Percentiles rank a stretch among this genome's conserved stretches.
Evolutionary conservation across 2,113 vertebrate species (phyloP).

Genomic region (Pangasianodon hypophthalmus): DNA sequence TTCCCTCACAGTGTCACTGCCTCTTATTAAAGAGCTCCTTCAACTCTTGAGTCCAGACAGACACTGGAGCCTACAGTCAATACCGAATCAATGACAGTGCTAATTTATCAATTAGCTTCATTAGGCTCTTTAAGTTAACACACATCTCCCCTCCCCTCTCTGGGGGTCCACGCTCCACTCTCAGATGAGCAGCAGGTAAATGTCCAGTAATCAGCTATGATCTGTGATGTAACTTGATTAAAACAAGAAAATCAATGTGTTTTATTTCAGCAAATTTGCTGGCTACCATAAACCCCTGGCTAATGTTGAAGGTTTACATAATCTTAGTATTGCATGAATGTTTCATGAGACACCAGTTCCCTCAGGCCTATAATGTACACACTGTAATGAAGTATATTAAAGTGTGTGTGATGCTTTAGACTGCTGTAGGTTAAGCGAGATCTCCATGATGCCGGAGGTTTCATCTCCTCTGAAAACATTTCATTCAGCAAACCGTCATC

Average conservation of each 20-base stretch:
- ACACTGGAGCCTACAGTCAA: conserved; percentile 56
- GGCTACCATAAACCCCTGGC: too few species aligned
- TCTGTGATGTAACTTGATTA: not conserved
- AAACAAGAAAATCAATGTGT: not conserved
- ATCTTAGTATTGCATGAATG: not conserved
- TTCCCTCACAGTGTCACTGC: conserved; percentile 58
- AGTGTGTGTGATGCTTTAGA: conserved; percentile 1
- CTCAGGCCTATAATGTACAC: conserved; percentile 30
- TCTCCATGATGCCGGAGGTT: conserved; percentile 55
- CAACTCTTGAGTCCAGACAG: conserved; percentile 60
- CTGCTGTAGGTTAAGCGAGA: not conserved
- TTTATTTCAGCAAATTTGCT: not conserved
- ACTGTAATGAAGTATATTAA: conserved; percentile 28
- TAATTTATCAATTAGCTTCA: conserved; percentile 76
- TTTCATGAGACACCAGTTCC: conserved; percentile 13
- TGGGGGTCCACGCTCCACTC: conserved; percentile 41
- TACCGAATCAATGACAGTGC: conserved; percentile 73
- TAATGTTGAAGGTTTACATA: not conserved
- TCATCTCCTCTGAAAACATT: conserved; percentile 52
- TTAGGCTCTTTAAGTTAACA: conserved; percentile 75
- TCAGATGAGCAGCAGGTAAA: not conserved
- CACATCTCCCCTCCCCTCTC: conserved; percentile 41
- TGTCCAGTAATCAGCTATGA: not conserved
- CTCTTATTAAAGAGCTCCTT: conserved; percentile 72
- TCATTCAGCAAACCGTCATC: conserved; percentile 50